phyloP scores from a whole-genome alignment of 2,888 invertebrate species.

The Sarcophaga subvicina region DNA sequence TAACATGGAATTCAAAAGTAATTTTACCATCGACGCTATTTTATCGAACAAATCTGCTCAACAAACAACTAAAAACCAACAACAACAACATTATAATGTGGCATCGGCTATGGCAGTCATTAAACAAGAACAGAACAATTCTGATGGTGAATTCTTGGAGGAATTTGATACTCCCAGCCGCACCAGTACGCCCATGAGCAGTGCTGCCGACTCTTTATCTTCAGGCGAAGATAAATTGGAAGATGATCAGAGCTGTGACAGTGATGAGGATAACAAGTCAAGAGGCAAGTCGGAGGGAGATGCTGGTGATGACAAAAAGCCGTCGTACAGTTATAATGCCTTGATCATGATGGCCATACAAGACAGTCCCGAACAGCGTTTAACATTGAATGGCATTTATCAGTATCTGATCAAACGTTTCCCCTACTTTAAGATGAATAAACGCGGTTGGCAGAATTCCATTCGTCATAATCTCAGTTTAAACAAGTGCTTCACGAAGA shows the following conservation, averaged over 20 bases:
- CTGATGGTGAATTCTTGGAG: constrained; percentile 77
- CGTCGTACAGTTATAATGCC: constrained; percentile 99
- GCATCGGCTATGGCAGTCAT: constrained; percentile 44
- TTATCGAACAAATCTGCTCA: constrained; percentile 84
- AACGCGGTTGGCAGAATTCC: constrained; percentile 99
- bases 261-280: constrained; percentile 44
- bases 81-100: constrained; percentile 42
- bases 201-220: constrained; percentile 76
- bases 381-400: constrained; percentile 98
- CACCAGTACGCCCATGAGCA: constrained; percentile 81
- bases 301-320: constrained; percentile 88
- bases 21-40: constrained; percentile 91
- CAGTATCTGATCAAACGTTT: constrained; percentile 99
- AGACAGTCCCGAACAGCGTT: constrained; percentile 94
- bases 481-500: constrained; percentile 99
- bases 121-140: constrained; percentile 71
- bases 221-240: constrained; percentile 74
- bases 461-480: constrained; percentile 98
- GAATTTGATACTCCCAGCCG: constrained; percentile 79
- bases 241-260: constrained; percentile 69
- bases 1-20: constrained; percentile 84
- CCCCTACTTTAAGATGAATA: constrained; percentile 98
- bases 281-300: constrained; percentile 68
- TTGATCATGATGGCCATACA: constrained; percentile 99
- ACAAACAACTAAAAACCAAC: constrained; percentile 33